Percentiles rank a stretch among this genome's conserved stretches.
phyloP scores from a whole-genome alignment of 1,140 invertebrate genomes.

The Aphelinus atriplicis region DNA sequence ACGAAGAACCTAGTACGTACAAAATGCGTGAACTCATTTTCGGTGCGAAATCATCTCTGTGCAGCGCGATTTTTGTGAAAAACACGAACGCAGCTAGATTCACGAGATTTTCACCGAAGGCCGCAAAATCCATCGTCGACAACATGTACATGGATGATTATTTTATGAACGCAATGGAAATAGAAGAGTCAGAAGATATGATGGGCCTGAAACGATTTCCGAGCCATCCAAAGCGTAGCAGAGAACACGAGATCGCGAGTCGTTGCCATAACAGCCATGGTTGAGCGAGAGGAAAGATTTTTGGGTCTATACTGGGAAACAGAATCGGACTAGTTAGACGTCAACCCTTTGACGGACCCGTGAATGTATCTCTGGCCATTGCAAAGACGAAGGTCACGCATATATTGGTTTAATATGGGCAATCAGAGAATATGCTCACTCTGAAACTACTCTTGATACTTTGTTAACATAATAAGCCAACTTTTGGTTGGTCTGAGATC shows the following conservation, averaged over 20 bases:
- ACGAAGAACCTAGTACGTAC: slow-evolving; percentile 37
- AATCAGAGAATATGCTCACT: too few species aligned
- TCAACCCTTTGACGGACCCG: slow-evolving; percentile 24
- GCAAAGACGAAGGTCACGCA: slow-evolving; percentile 1
- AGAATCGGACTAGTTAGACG: not conserved
- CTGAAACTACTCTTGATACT: too few species aligned
- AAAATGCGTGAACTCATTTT: slow-evolving; percentile 54
- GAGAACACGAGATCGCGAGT: not conserved
- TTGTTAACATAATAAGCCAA: too few species aligned
- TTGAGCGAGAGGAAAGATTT: not conserved
- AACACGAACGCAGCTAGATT: slow-evolving; percentile 24
- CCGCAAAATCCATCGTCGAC: not conserved
- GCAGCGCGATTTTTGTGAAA: slow-evolving; percentile 43
- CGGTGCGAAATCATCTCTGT: slow-evolving; percentile 50
- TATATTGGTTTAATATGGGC: too few species aligned
- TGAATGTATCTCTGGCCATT: not conserved
- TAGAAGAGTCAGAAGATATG: slow-evolving; percentile 35
- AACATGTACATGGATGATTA: slow-evolving; percentile 38
- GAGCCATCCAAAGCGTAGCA: not conserved
- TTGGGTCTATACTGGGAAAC: slow-evolving; percentile 29
- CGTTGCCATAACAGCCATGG: not conserved
- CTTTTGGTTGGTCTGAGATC: too few species aligned
- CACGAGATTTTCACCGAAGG: not conserved
- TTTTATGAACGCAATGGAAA: slow-evolving; percentile 42
- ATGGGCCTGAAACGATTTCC: slow-evolving; percentile 5